These are phyloP conservation scores for Melanitta fusca DNA, from an alignment of 2,797 vertebrate genomes.

Conservation along the genomic window DNA sequence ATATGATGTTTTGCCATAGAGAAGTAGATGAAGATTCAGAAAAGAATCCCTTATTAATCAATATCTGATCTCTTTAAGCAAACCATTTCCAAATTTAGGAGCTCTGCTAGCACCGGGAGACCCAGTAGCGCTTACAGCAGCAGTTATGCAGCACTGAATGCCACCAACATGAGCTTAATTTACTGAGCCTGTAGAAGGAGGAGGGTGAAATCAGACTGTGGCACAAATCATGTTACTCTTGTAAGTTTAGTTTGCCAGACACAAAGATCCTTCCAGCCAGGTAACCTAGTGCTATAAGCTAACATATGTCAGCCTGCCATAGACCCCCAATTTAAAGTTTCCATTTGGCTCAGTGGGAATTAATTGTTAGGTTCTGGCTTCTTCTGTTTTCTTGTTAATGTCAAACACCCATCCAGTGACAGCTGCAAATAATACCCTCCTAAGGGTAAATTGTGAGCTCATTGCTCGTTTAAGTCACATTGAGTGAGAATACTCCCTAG, in stretches of 20 bases:
- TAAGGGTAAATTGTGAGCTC: constrained; percentile 70
- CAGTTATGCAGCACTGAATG: constrained; percentile 27
- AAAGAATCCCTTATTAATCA: constrained; percentile 51
- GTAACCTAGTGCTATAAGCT: constrained; percentile 30
- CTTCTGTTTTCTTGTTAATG: constrained; percentile 58
- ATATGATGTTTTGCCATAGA: not conserved
- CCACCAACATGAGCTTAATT: constrained; percentile 44
- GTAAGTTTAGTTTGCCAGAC: constrained; percentile 47
- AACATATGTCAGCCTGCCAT: constrained; percentile 23
- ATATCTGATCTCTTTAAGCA: constrained; percentile 51
- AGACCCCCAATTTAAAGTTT: constrained; percentile 57
- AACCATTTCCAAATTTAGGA: constrained; percentile 55
- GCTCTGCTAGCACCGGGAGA: constrained; percentile 30
- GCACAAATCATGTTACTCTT: constrained; percentile 57
- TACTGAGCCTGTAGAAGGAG: constrained; percentile 38
- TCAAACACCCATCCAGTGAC: constrained; percentile 37
- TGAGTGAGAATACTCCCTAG: constrained; percentile 59
- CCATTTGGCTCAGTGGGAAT: constrained; percentile 60
- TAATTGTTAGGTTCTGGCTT: constrained; percentile 61
- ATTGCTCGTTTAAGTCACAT: constrained; percentile 67
- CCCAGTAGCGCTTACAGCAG: constrained; percentile 26
- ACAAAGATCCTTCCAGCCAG: constrained; percentile 46
- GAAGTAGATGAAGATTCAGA: constrained; percentile 22
- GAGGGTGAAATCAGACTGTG: constrained; percentile 15
- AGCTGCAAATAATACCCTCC: constrained; percentile 66